Base-by-base conservation (phyloP, 2,888 invertebrate species). In the Chaitophorus viminalis region DNA sequence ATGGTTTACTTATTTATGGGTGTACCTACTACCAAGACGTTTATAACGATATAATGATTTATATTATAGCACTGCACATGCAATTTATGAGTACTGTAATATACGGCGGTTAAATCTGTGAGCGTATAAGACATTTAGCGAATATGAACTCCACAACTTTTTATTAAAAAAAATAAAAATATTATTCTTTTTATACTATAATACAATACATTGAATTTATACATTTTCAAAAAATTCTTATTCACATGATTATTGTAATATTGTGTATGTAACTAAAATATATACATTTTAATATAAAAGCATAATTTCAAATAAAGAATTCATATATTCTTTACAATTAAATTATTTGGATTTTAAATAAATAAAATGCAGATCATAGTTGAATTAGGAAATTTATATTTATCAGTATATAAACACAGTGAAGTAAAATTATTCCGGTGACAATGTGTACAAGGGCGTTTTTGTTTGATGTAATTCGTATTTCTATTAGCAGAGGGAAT, bases 401-500 rank as follows among this genome's bases (percentile, higher is more conserved):
- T 81, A 81, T 81, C 46, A 81, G 21, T 77, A 25, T 74, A 74
- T 6, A 21, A 74, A 75, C 36, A 65, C 36, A 36, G 36, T 36
- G 2, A 60, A 79, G 68, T 31, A 46, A 31, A 52, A 82, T 72
- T 72, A 14, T 52, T 70, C 65, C 60, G 70, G 79, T 86, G 86
- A 36, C 86, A 79, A 79, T 39, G 60, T 36, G 79, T 86, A 36
- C 60, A 31, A 72, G 86, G 86, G 86, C 86, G 86, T 86, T 60
- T 86, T 79, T 36, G 31, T 75, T 75, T 76, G 65, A 75, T 60
- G 60, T 75, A 60, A 60, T 82, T 74, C 74, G 60, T 75, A 60
- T 75, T 82, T 74, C 21, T 29, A 68, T 60, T 82, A 54, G 17
- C 65, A 17, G 65, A 65, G 31, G 83, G 86, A 54, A 60, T 77